Percentiles rank a stretch among this genome's conserved stretches.
phyloP scores from a whole-genome alignment of 2,888 invertebrate species.

The Ornithoptera alexandrae region DNA sequence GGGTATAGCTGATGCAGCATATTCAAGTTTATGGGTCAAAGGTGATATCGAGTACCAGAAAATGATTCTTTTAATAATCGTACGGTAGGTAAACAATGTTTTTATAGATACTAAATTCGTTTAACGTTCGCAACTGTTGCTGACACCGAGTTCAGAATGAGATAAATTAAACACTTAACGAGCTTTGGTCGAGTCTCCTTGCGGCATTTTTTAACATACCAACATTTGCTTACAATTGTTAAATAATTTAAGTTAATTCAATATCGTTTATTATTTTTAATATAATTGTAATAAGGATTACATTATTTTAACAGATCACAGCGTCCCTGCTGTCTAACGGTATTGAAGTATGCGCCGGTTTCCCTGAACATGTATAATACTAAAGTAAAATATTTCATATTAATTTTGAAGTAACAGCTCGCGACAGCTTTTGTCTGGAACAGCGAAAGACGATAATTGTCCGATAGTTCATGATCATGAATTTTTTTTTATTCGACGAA shows the following conservation, averaged over 20 bases:
- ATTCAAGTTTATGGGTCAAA: constrained; percentile 34
- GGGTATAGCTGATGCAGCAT: constrained; percentile 35
- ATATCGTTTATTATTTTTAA: not conserved
- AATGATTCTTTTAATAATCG: constrained; percentile 35
- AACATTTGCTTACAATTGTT: too few species aligned
- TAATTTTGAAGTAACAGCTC: too few species aligned
- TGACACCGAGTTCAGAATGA: too few species aligned
- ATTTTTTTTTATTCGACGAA: too few species aligned
- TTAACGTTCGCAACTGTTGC: not conserved
- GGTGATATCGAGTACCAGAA: constrained; percentile 33
- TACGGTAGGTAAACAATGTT: constrained; percentile 1
- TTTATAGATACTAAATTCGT: not conserved
- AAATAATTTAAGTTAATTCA: not conserved
- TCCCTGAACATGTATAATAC: constrained; percentile 16
- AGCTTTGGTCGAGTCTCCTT: too few species aligned
- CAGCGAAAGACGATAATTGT: too few species aligned
- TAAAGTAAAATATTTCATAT: constrained; percentile 12
- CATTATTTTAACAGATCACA: constrained; percentile 10
- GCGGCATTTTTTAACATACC: too few species aligned
- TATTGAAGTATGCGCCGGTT: constrained; percentile 15
- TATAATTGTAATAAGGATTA: not conserved
- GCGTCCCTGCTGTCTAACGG: constrained; percentile 16
- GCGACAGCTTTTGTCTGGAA: too few species aligned
- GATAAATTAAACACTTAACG: too few species aligned
- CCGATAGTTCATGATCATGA: too few species aligned